Evolutionary conservation across 2,113 vertebrate species (phyloP).

Genomic region (Porphyrio hochstetteri): DNA sequence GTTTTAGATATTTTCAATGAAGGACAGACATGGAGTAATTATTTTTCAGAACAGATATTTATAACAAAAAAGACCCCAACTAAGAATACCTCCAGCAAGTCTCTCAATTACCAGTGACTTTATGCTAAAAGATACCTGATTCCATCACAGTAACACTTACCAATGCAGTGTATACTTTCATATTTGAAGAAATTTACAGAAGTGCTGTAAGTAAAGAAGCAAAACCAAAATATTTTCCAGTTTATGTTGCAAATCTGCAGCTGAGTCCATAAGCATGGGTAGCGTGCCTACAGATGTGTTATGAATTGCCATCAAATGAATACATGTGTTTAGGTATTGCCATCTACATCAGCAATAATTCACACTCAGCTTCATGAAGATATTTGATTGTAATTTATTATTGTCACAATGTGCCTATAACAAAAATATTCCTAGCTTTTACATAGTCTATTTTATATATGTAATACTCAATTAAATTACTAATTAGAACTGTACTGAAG

Average conservation of each 20-base stretch:
- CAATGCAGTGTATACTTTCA: not conserved
- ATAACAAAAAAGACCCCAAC: not conserved
- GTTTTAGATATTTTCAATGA: not conserved
- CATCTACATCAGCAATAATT: not conserved
- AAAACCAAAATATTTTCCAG: not conserved
- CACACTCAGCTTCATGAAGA: not conserved
- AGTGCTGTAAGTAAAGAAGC: not conserved
- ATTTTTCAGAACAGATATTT: not conserved
- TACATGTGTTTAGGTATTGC: not conserved
- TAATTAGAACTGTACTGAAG: not conserved
- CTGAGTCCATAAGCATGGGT: fast-evolving
- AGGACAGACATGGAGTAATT: not conserved
- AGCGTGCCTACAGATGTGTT: not conserved
- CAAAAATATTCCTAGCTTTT: not conserved
- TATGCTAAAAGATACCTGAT: not conserved
- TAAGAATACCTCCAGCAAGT: not conserved
- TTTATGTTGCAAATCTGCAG: not conserved
- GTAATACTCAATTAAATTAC: not conserved
- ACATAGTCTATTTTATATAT: not conserved
- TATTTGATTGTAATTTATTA: not conserved
- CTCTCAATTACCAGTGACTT: not conserved
- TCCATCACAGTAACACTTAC: not conserved
- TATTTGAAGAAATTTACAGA: not conserved
- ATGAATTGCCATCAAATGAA: not conserved
- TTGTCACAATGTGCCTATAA: too few species aligned